Base-by-base conservation (phyloP, 1,140 invertebrate genomes). In the Drosophila lowei region DNA sequence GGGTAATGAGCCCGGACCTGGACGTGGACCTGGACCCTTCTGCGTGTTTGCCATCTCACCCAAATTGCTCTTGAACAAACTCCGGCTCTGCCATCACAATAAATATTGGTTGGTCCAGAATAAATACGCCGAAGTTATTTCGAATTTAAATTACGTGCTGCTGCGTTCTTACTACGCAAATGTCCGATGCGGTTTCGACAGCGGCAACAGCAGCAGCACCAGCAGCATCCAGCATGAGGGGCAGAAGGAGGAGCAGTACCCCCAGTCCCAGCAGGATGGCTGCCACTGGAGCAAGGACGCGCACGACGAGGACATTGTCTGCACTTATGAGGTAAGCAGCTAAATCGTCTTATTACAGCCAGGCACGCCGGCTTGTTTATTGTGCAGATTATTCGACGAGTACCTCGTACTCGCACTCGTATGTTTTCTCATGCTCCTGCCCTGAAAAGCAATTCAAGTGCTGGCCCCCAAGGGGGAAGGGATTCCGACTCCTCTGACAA, bases 81-180 rank as follows among this genome's bases (percentile, higher is more conserved):
- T 91, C 62, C 79, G 84, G 50, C 78, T 91, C 53, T 91, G 91
- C 66, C 79, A 83, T 77, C 74, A 90, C 78, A 91, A 91, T 78
- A 91, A 90, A 89, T 91, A 91, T 90, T 91, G 91, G 91, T 77
- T 91, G 68, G 90, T 91, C 67, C 91, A 91, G 76, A 90, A 90
- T 90, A 91, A 91, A 90, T 91, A 91, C 70, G 89, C 89, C 66
- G 90, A 91, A 81, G 89, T 91, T 80, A 88, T 91, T 76, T 86
- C 90, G 59, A 91, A 90, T 90, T 90, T 91, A 77, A 89, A 91
- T 89, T 90, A 90, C 80, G 73, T 81, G 64, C 76, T 79, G 16
- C 65, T 91, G 30, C 86, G 76, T 55, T 72, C 72, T 28, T 86
- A 80, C 72, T 90, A 88, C 78, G 88, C 74, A 72, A 77, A 73